Base-by-base conservation (phyloP, 2,113 vertebrate genomes). In the Chunga burmeisteri region DNA sequence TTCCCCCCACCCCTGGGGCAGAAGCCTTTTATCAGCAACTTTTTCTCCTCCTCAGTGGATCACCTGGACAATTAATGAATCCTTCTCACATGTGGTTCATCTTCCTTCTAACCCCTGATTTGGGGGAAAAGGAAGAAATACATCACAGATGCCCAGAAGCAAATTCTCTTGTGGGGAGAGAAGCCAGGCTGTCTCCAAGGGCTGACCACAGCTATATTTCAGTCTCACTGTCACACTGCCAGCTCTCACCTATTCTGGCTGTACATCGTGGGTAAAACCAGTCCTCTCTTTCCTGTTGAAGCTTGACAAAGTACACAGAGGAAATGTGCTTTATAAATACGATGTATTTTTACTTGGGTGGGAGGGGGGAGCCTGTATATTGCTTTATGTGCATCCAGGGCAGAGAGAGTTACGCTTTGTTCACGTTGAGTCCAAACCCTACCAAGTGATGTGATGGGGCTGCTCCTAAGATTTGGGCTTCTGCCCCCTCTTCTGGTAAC, bases 1-100 rank as follows among this genome's bases (percentile, higher is more conserved):
- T 14, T 27, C 1, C 2, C 6, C 1, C 2, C 21, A 2, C 1
- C 1, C 3, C 3, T 2, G 3, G 7, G 11, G 27, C 56, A 75
- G 38, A 53, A 47, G n/a, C 67, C 46, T 87, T 94, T 87, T 94
- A 94, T 87, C 23, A 66, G 53, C 27, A 79, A 71, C 11, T 13
- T 66, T 23, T 68, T 52, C 56, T 61, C 47, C 40, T 75, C 44
- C 50, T 87, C 55, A 84, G 61, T 3, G 1, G 19, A 6, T 80
- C 80, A 93, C 78, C 68, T 91, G 88, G 36, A 22, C 50, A 82
- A 65, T 42, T 86, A 73, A 63, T 62, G 44, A 87, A 17, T 72
- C 34, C 79, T 93, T 89, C 16, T 22, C 70, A 75, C 73, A 71
- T 7, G 30, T 81, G 77, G 13, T 70, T 91, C 56, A 61, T 66